phyloP scores from a whole-genome alignment of 2,113 vertebrate genomes.

The Cacatua alba region DNA sequence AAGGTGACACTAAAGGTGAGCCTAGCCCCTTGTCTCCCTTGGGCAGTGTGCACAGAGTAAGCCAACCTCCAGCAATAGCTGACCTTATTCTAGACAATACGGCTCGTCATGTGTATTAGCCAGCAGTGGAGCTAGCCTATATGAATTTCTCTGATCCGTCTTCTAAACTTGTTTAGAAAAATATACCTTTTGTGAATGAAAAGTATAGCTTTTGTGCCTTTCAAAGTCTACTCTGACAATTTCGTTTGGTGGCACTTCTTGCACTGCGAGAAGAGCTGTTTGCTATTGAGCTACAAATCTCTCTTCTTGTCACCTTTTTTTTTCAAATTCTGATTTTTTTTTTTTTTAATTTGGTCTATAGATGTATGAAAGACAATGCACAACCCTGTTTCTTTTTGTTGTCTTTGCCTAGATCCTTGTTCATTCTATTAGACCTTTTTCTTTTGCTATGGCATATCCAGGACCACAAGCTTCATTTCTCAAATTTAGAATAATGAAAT shows the following conservation, averaged over 20 bases:
- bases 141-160: not conserved
- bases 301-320: not conserved
- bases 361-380: not conserved
- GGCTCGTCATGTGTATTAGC: not conserved
- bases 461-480: not conserved
- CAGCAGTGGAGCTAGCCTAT: not conserved
- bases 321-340: not conserved
- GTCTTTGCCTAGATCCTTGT: not conserved
- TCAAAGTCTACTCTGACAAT: not conserved
- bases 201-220: not conserved
- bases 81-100: not conserved
- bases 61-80: not conserved
- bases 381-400: not conserved
- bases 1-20: not conserved
- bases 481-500: constrained; percentile 7
- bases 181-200: not conserved
- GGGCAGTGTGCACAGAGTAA: not conserved
- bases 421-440: not conserved
- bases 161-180: not conserved
- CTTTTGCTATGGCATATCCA: not conserved
- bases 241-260: not conserved
- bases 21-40: not conserved
- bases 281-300: not conserved
- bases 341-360: not conserved
- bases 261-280: not conserved